phyloP scores from a whole-genome alignment of 2,888 invertebrate species.

The Campopleginae sp. region DNA sequence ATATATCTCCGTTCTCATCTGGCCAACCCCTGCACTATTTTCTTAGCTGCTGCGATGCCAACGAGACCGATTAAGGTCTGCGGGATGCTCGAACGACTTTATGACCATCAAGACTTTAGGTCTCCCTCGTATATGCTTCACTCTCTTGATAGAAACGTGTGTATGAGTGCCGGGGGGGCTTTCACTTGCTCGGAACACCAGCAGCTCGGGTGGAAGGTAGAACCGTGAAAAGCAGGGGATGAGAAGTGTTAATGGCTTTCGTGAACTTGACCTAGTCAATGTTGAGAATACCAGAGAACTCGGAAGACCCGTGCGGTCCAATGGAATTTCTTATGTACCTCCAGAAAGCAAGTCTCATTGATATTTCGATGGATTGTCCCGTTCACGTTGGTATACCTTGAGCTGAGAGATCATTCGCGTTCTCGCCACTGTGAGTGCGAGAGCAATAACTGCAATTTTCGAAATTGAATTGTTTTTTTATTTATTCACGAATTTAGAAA shows the following conservation, averaged over 20 bases:
- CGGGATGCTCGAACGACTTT: constrained; percentile 42
- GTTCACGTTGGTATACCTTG: neutral
- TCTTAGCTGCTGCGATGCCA: constrained; percentile 45
- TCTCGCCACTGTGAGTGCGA: no score
- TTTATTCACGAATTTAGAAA: no score
- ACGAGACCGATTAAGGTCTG: constrained; percentile 15
- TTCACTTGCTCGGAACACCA: neutral
- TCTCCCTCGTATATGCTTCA: constrained; percentile 31
- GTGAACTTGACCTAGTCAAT: constrained; percentile 75
- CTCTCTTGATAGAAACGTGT: constrained; percentile 25
- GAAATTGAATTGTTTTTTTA: no score
- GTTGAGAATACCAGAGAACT: constrained; percentile 20
- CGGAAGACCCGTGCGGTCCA: neutral
- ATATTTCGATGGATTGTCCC: neutral
- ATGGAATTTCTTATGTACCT: neutral
- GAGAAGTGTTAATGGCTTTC: constrained; percentile 78
- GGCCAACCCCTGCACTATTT: constrained; percentile 48
- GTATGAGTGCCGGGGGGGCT: constrained; percentile 16
- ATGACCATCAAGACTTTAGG: constrained; percentile 28
- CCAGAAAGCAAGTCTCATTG: neutral
- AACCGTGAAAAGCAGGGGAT: constrained; percentile 14
- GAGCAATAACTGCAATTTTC: no score
- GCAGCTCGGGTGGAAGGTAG: constrained; percentile 1
- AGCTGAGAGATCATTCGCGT: no score
- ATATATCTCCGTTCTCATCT: constrained; percentile 3